Percentiles rank a stretch among this genome's conserved stretches.
Evolutionary conservation across 1,140 invertebrate genomes (phyloP).

Genomic region (Teleogryllus occipitalis): DNA sequence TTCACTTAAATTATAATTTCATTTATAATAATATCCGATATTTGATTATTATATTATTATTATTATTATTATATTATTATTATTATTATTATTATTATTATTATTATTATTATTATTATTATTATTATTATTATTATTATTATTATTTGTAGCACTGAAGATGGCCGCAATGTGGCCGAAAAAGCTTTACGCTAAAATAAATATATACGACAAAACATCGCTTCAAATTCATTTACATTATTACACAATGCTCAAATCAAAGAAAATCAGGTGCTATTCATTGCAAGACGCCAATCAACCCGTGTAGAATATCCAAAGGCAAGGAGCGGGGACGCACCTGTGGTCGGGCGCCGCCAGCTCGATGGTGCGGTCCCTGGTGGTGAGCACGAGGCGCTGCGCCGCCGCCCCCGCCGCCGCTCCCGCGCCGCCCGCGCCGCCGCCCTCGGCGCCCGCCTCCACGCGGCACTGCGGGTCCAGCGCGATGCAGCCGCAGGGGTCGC

Average conservation of each 20-base stretch:
- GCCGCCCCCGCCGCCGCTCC: no score
- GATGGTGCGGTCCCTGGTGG: slow-evolving; percentile 56
- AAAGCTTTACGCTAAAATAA: no score
- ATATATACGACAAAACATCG: no score
- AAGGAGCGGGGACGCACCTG: slow-evolving; percentile 32
- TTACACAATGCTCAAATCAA: not conserved
- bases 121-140: no score
- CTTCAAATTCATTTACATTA: not conserved
- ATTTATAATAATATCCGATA: no score
- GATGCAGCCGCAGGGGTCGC: slow-evolving; percentile 59
- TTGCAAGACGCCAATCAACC: not conserved
- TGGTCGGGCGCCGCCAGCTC: slow-evolving; percentile 61
- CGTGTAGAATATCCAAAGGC: not conserved
- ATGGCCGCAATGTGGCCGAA: no score
- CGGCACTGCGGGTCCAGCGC: slow-evolving; percentile 53
- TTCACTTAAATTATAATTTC: no score
- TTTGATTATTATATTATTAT: no score
- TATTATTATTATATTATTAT: no score
- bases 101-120: no score
- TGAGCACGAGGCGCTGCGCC: slow-evolving; percentile 41
- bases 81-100: no score
- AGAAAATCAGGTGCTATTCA: not conserved
- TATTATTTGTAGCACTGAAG: no score
- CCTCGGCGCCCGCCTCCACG: slow-evolving; percentile 43
- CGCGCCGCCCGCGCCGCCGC: not conserved